Evolutionary conservation across 2,113 vertebrate species (phyloP).

Genomic region (Chaenogobius annularis): DNA sequence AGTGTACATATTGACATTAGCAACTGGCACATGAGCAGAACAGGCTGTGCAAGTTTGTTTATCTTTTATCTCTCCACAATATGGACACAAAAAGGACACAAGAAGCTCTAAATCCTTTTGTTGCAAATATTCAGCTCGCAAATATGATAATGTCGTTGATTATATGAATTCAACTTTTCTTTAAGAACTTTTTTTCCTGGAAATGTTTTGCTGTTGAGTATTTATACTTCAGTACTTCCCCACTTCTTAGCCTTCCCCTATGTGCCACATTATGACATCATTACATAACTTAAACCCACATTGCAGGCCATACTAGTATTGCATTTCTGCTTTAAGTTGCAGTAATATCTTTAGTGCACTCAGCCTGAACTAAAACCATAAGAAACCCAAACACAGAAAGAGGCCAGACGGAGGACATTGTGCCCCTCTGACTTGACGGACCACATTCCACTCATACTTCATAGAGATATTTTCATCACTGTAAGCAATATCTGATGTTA

Average conservation of each 20-base stretch:
- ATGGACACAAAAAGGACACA: not conserved
- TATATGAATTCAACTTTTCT: too few relatives aligned
- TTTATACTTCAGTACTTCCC: not conserved
- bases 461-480: not conserved
- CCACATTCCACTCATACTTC: conserved; percentile 1
- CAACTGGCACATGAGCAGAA: conserved; percentile 22
- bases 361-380: not conserved
- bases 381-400: conserved; percentile 1
- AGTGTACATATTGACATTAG: conserved; percentile 34
- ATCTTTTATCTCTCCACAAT: not conserved
- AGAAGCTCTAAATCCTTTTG: not conserved
- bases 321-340: not conserved
- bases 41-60: conserved; percentile 41
- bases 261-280: not conserved
- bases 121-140: too few relatives aligned
- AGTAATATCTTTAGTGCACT: not conserved
- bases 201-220: not conserved
- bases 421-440: not conserved
- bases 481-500: not conserved
- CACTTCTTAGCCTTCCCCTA: not conserved
- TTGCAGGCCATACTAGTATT: not conserved
- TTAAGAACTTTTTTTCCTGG: too few relatives aligned
- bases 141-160: too few relatives aligned
- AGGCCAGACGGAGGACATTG: not conserved
- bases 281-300: conserved; percentile 2